phyloP scores from a whole-genome alignment of 2,113 vertebrate species.

The Poicephalus meyeri region DNA sequence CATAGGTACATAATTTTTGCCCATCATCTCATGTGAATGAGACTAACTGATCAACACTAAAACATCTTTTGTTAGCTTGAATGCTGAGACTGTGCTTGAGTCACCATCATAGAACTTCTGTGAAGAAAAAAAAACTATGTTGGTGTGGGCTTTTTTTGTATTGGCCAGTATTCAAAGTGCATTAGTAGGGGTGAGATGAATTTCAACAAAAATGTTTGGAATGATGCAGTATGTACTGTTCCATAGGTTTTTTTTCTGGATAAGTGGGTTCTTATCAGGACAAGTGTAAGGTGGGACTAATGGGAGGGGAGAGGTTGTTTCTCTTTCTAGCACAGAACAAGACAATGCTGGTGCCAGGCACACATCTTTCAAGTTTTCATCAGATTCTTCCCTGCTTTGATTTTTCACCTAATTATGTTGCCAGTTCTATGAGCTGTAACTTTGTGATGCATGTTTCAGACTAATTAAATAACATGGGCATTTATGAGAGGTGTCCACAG shows the following conservation, averaged over 20 bases:
- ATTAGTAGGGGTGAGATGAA: not conserved
- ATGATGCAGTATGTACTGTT: not conserved
- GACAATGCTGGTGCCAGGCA: not conserved
- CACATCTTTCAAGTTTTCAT: not conserved
- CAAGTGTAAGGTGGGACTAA: not conserved
- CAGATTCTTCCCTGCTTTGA: not conserved
- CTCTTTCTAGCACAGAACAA: not conserved
- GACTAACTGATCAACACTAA: not conserved
- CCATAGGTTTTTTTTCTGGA: not conserved
- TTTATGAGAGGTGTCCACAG: not conserved
- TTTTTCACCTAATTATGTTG: not conserved
- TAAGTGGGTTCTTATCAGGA: not conserved
- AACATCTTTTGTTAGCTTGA: not conserved
- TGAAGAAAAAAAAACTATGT: not conserved
- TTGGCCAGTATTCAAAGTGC: not conserved
- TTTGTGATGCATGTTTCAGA: not conserved
- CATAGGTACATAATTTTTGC: not conserved
- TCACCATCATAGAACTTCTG: not conserved
- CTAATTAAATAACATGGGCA: not conserved
- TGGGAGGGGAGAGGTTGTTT: not conserved
- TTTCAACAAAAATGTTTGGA: not conserved
- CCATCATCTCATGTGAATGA: not conserved
- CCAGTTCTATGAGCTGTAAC: not conserved
- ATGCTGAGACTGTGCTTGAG: not conserved
- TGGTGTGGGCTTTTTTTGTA: not conserved